phyloP scores from a whole-genome alignment of 30 jellyfish, hydroid and myxozoan species.

The Mastigias papua region DNA sequence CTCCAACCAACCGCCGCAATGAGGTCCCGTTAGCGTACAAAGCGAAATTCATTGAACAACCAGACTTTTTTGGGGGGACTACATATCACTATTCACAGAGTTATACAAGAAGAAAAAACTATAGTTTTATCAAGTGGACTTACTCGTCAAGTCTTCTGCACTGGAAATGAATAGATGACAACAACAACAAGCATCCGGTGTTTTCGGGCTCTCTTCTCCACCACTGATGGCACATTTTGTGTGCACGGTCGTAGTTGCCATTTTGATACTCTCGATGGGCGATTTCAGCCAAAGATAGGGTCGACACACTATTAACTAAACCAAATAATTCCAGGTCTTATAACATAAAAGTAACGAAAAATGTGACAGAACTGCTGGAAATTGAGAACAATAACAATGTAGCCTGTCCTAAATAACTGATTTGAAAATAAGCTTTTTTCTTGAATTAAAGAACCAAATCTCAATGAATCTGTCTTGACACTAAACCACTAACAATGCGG shows the following conservation, averaged over 20 bases:
- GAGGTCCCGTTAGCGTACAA: too few species aligned
- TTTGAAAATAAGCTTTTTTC: too few species aligned
- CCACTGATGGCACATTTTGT: conserved; percentile 98
- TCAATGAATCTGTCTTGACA: too few species aligned
- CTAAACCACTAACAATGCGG: too few species aligned
- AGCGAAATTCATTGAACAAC: too few species aligned
- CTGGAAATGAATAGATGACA: conserved; percentile 97
- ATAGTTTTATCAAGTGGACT: conserved; percentile 29
- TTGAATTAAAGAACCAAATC: too few species aligned
- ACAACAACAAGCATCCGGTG: conserved; percentile 94
- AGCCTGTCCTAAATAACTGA: too few species aligned
- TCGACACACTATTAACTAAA: conserved; percentile 85
- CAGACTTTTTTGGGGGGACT: too few species aligned
- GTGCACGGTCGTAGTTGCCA: conserved; percentile 98
- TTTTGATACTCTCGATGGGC: conserved; percentile 98
- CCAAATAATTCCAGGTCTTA: background rate
- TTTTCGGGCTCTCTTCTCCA: conserved; percentile 99
- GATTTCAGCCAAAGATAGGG: conserved; percentile 93
- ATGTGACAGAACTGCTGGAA: background rate
- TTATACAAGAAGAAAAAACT: too few species aligned
- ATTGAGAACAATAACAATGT: too few species aligned
- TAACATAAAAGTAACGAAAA: background rate
- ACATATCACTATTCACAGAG: too few species aligned
- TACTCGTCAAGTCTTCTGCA: conserved; percentile 96
- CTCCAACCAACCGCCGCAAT: too few species aligned